These are phyloP conservation scores for Dynastes maya DNA, from an alignment of 2,888 invertebrate genomes.

Conservation along the genomic window DNA sequence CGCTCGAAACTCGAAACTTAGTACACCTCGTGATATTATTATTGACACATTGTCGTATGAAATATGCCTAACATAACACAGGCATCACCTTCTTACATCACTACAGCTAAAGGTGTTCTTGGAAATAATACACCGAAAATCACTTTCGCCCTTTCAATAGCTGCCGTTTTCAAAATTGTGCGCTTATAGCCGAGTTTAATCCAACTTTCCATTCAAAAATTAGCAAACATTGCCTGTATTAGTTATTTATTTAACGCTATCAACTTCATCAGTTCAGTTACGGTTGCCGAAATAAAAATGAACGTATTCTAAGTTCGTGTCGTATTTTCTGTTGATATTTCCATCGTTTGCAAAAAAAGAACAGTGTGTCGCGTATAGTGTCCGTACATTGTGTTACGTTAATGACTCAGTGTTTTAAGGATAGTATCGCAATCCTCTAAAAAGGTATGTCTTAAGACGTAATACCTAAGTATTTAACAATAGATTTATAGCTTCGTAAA, in stretches of 20 bases:
- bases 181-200: neutral
- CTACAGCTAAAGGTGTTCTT: slow-evolving; percentile 3
- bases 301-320: too few species aligned
- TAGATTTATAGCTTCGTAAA: slow-evolving; percentile 19
- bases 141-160: slow-evolving; percentile 2
- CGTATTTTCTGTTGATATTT: neutral
- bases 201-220: slow-evolving; percentile 29
- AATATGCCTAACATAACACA: slow-evolving; percentile 22
- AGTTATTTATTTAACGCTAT: too few species aligned
- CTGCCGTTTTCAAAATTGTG: slow-evolving; percentile 5
- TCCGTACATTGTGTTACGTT: slow-evolving; percentile 28
- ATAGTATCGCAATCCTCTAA: slow-evolving; percentile 36
- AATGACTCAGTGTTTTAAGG: slow-evolving; percentile 44
- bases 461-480: neutral
- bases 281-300: neutral
- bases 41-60: slow-evolving; percentile 55
- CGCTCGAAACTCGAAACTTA: slow-evolving; percentile 53
- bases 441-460: slow-evolving; percentile 28
- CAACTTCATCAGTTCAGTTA: too few species aligned
- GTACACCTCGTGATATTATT: slow-evolving; percentile 58
- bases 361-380: slow-evolving; percentile 17
- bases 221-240: slow-evolving; percentile 4
- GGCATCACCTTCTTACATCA: slow-evolving; percentile 33
- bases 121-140: slow-evolving; percentile 23
- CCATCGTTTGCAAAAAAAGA: slow-evolving; percentile 12